Evolutionary conservation across 2,113 vertebrate species (phyloP).

Genomic region (Siphamia tubifer): DNA sequence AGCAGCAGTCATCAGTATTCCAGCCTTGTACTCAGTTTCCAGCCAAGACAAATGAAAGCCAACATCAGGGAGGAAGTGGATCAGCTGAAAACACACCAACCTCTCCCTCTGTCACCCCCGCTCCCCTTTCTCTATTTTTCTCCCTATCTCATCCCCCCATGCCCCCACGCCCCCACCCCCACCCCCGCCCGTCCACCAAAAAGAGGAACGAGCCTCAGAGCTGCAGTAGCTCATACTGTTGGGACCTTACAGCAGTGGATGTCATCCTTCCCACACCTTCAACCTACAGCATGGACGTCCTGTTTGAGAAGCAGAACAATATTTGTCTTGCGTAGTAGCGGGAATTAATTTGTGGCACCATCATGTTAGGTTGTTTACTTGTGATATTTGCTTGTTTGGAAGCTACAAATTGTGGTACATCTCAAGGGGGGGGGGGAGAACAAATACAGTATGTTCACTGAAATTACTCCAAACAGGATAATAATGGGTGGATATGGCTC

Average conservation of each 20-base stretch:
- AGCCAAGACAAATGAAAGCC: slow-evolving; percentile 74
- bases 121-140: slow-evolving; percentile 20
- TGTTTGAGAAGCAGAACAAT: too few relatives aligned
- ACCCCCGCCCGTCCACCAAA: background rate
- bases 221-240: slow-evolving; percentile 8
- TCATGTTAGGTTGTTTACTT: too few relatives aligned
- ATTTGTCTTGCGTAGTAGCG: too few relatives aligned
- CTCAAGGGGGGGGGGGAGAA: too few relatives aligned
- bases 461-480: too few relatives aligned
- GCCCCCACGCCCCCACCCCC: background rate
- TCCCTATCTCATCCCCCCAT: background rate
- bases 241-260: background rate
- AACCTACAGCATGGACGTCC: too few relatives aligned
- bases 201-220: background rate
- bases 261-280: background rate
- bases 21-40: slow-evolving; percentile 52
- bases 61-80: slow-evolving; percentile 73
- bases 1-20: slow-evolving; percentile 69
- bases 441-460: too few relatives aligned
- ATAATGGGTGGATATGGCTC: too few relatives aligned
- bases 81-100: slow-evolving; percentile 70
- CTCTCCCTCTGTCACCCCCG: slow-evolving; percentile 44
- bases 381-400: too few relatives aligned
- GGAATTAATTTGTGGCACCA: too few relatives aligned
- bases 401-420: too few relatives aligned